phyloP scores from a whole-genome alignment of 2,797 vertebrate genomes.

The Psittacula echo region DNA sequence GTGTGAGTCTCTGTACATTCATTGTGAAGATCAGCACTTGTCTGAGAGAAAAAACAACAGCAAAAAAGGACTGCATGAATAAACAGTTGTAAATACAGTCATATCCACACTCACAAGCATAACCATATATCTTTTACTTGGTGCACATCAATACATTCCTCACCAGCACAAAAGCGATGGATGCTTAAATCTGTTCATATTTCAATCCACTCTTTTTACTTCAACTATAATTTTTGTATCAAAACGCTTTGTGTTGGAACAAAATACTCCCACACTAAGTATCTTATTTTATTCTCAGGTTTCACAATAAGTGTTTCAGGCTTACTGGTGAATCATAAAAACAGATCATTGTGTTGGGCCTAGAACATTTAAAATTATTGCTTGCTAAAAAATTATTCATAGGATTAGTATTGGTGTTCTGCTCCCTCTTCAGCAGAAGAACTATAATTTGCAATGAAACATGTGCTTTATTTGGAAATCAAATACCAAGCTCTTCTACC shows the following conservation, averaged over 20 bases:
- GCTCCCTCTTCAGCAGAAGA: constrained; percentile 46
- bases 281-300: constrained; percentile 69
- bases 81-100: neutral
- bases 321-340: constrained; percentile 74
- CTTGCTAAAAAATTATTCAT: constrained; percentile 65
- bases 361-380: constrained; percentile 75
- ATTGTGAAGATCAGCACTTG: constrained; percentile 94
- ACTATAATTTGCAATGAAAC: constrained; percentile 61
- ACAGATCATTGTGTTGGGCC: constrained; percentile 75
- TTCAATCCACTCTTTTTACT: constrained; percentile 48
- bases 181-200: constrained; percentile 61
- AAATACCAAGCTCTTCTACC: constrained; percentile 6
- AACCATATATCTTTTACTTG: neutral
- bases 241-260: constrained; percentile 66
- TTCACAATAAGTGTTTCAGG: constrained; percentile 71
- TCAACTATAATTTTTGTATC: constrained; percentile 74
- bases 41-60: constrained; percentile 74
- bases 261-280: constrained; percentile 71
- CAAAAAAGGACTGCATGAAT: neutral
- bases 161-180: neutral
- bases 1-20: constrained; percentile 97
- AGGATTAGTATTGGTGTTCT: constrained; percentile 60
- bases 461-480: constrained; percentile 26
- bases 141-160: neutral
- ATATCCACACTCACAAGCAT: neutral